phyloP scores from a whole-genome alignment of 1,140 invertebrate species.

The Scaptodrosophila lebanonensis region DNA sequence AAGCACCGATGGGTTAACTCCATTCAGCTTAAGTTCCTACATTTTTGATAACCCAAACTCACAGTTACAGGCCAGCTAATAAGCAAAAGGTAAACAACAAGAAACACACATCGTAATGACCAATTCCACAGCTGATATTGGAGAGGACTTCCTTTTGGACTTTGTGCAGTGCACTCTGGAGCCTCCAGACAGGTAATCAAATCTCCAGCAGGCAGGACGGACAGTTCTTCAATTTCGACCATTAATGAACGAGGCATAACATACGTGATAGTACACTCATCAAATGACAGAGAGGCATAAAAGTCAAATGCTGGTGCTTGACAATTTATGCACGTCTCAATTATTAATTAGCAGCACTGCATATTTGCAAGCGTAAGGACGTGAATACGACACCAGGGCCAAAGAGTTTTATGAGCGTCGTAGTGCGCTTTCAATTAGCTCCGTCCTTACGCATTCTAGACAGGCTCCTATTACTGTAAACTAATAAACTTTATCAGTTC shows the following conservation, averaged over 20 bases:
- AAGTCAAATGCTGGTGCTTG: slow-evolving; percentile 62
- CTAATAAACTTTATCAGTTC: slow-evolving; percentile 47
- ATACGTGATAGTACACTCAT: too few species aligned
- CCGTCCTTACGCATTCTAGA: not conserved
- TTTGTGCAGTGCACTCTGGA: slow-evolving; percentile 70
- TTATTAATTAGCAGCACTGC: slow-evolving; percentile 68
- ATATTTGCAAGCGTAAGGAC: slow-evolving; percentile 28
- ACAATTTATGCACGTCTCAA: slow-evolving; percentile 67
- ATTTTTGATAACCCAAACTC: too few species aligned
- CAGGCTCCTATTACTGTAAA: slow-evolving; percentile 29
- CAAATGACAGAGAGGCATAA: too few species aligned
- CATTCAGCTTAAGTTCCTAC: too few species aligned
- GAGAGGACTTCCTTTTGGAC: slow-evolving; percentile 59
- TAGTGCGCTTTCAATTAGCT: slow-evolving; percentile 46
- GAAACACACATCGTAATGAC: slow-evolving; percentile 15
- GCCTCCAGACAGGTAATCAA: slow-evolving; percentile 57
- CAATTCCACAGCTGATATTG: slow-evolving; percentile 20
- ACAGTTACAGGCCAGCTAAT: too few species aligned
- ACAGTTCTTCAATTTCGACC: not conserved
- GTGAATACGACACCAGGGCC: not conserved
- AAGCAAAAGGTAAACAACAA: slow-evolving; percentile 20
- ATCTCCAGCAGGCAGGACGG: not conserved
- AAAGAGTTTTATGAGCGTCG: slow-evolving; percentile 6
- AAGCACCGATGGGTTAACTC: too few species aligned
- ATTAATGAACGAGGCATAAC: slow-evolving; percentile 45